A percentile compares a stretch with the other conserved stretches of the same genome.
Evolutionary conservation across 2,797 vertebrate genomes (phyloP).

Genomic region (Spea hammondii): DNA sequence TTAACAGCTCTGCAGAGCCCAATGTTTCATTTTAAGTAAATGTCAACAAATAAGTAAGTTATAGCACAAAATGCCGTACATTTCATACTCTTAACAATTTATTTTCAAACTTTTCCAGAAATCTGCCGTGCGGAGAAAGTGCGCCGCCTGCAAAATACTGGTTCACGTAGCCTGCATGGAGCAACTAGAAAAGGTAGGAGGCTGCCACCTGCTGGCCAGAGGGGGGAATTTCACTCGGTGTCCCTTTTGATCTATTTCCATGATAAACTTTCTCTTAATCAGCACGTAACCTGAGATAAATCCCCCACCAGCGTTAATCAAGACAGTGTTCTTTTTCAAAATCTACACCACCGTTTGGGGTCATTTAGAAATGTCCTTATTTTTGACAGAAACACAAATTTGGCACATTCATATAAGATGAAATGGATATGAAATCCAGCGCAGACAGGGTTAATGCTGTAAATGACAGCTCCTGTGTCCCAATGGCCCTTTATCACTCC

Average conservation of each 20-base stretch:
- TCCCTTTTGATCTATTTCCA: not conserved
- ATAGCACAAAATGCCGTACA: too few relatives aligned
- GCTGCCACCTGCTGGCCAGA: slow-evolving; percentile 64
- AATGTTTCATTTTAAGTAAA: not conserved
- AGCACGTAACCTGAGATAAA: too few relatives aligned
- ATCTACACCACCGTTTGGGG: too few relatives aligned
- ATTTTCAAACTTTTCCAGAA: slow-evolving; percentile 76
- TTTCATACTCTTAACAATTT: not conserved
- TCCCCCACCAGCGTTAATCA: too few relatives aligned
- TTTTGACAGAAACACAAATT: too few relatives aligned
- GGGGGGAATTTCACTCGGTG: not conserved
- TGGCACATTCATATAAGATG: too few relatives aligned
- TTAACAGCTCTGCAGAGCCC: not conserved
- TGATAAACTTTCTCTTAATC: not conserved
- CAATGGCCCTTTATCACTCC: too few relatives aligned
- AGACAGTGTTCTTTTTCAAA: too few relatives aligned
- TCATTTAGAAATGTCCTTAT: too few relatives aligned
- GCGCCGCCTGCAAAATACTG: slow-evolving; percentile 94
- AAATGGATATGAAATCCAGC: too few relatives aligned
- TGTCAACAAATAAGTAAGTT: not conserved
- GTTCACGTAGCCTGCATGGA: slow-evolving; percentile 93
- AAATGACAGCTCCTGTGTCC: too few relatives aligned
- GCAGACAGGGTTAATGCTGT: too few relatives aligned
- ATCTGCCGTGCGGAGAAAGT: slow-evolving; percentile 92
- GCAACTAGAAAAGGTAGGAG: slow-evolving; percentile 89